A percentile compares a stretch with the other conserved stretches of the same genome.
phyloP scores from a whole-genome alignment of 2,888 invertebrate genomes.

The Apodemia mormo region DNA sequence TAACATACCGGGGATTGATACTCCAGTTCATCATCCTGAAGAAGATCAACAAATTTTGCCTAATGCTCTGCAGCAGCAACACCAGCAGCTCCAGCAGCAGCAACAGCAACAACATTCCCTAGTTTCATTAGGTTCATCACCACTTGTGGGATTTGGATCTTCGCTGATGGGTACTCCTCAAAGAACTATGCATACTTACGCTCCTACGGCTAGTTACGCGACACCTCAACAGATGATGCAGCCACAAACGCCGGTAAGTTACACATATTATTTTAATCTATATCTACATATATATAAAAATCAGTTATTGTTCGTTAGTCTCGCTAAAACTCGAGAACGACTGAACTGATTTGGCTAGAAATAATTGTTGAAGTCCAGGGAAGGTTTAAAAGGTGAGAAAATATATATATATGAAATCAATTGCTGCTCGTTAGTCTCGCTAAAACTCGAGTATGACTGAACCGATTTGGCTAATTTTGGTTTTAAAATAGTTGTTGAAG shows the following conservation, averaged over 20 bases:
- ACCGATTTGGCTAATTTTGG: too few species aligned
- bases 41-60: conserved; percentile 95
- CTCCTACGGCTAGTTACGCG: conserved; percentile 87
- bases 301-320: too few species aligned
- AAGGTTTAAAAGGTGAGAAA: too few species aligned
- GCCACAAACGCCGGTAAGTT: conserved; percentile 91
- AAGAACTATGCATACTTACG: conserved; percentile 88
- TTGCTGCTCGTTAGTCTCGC: too few species aligned
- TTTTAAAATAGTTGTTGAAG: too few species aligned
- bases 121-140: conserved; percentile 81
- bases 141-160: conserved; percentile 82
- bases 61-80: conserved; percentile 91
- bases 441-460: too few species aligned
- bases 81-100: conserved; percentile 86
- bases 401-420: too few species aligned
- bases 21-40: conserved; percentile 94
- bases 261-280: neutral
- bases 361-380: too few species aligned
- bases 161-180: conserved; percentile 86
- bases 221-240: conserved; percentile 94
- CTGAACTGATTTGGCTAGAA: too few species aligned
- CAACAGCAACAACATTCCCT: conserved; percentile 72
- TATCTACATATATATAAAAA: too few species aligned
- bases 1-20: conserved; percentile 94
- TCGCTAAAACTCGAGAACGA: too few species aligned